Evolutionary conservation across 2,797 vertebrate species (phyloP).

Genomic region (Channa striata): DNA sequence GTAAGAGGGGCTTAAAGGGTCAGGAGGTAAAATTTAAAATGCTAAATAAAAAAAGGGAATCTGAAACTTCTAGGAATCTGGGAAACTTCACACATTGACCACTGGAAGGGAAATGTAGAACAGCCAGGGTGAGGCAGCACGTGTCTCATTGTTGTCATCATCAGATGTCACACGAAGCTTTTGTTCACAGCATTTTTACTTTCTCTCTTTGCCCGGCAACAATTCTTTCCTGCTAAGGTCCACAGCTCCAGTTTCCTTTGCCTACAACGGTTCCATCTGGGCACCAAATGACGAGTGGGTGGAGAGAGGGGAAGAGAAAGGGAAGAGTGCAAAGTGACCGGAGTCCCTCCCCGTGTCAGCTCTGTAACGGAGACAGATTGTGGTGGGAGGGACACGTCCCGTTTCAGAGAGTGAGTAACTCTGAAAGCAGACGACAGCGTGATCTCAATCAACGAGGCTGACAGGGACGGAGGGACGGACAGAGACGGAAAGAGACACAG

Average conservation of each 20-base stretch:
- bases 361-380: conserved; percentile 77
- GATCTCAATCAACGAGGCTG: conserved; percentile 65
- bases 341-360: conserved; percentile 63
- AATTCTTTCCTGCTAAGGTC: conserved; percentile 37
- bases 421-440: conserved; percentile 72
- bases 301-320: conserved; percentile 36
- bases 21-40: too few species aligned
- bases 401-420: conserved; percentile 76
- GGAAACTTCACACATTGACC: too few species aligned
- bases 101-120: too few species aligned
- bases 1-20: too few species aligned
- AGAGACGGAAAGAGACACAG: conserved; percentile 11
- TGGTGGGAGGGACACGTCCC: conserved; percentile 77
- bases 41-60: too few species aligned
- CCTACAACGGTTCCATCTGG: conserved; percentile 71
- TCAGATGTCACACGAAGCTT: too few species aligned
- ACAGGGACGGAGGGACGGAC: conserved; percentile 31
- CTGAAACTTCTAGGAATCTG: too few species aligned
- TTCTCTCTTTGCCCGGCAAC: conserved; percentile 45
- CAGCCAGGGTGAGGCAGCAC: too few species aligned
- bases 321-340: conserved; percentile 54
- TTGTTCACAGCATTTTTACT: neutral
- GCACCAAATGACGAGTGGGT: conserved; percentile 62
- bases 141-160: too few species aligned
- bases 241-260: conserved; percentile 53